These are phyloP conservation scores for Heliothis subflexa DNA, from an alignment of 1,140 invertebrate genomes.

Conservation along the genomic window DNA sequence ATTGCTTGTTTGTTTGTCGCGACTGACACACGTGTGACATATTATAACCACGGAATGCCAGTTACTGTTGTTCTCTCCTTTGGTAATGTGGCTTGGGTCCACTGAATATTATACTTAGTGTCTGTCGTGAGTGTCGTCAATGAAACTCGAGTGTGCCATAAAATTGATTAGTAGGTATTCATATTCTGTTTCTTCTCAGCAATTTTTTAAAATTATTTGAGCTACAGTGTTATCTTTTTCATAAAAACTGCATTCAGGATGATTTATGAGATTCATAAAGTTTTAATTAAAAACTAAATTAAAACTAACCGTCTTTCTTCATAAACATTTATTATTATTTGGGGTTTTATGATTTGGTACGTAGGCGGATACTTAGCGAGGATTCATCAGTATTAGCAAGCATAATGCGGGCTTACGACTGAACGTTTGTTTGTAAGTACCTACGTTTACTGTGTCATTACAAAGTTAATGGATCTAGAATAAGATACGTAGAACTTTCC, in stretches of 20 bases:
- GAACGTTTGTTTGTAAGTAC: slow-evolving; percentile 8
- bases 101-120: no score
- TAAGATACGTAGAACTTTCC: slow-evolving; percentile 45
- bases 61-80: no score
- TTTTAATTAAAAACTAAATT: slow-evolving; percentile 17
- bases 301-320: slow-evolving; percentile 20
- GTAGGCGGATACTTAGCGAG: slow-evolving; percentile 8
- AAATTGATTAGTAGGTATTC: no score
- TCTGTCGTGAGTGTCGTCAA: no score
- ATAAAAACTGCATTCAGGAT: background rate
- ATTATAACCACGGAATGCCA: no score
- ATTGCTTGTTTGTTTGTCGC: background rate
- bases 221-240: background rate
- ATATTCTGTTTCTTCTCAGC: no score
- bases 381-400: slow-evolving; percentile 20
- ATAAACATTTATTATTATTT: background rate
- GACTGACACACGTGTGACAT: background rate
- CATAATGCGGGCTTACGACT: slow-evolving; percentile 12
- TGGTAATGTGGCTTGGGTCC: no score
- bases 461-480: background rate
- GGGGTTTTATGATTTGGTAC: slow-evolving; percentile 9
- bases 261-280: background rate
- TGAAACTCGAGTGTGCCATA: no score
- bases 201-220: no score
- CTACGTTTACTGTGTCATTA: slow-evolving; percentile 20